Base-by-base conservation (phyloP, 1,140 invertebrate genomes). In the Gryon sp. region DNA sequence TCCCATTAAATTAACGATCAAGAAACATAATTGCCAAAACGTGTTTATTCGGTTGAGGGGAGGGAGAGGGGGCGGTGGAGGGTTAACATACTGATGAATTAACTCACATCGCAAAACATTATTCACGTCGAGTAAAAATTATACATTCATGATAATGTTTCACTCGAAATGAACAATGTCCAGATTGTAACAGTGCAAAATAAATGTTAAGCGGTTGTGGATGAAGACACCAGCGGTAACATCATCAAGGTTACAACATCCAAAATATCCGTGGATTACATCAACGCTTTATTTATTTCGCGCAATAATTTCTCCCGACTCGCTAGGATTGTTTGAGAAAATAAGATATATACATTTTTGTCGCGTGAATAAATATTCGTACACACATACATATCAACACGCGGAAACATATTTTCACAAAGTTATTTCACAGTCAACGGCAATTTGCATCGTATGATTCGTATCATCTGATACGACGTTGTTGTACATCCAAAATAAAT, bases 261-360 rank as follows among this genome's bases (percentile, higher is more conserved):
- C 59, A 45, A 73, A 73, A 73, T 63, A 63, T 73, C 68, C 14
- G 30, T 14, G 7, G 68, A 63, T 73, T 63, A 73, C 57, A 73
- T 73, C 68, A 57, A 73, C 57, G 40, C 41, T 73, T 63, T 63
- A 73, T 63, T 73, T 73, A 73, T 63, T 63, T 57, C 48, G 62
- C 68, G 18, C 22, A 32, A 46, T 34, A 28, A 63, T 43, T 69
- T 69, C 45, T 43, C 60, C 52, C 38, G 38, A 38, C n/a, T 53
- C 19, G 38, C 38, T 53, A 18, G 6, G 11, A 16, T 20, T 28
- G 30, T 41, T 41, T 41, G 20, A 41, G 22, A 55, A 55, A 53
- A 55, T 45, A 45, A 46, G 26, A 3, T 7, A 45, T 45, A 48
- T 16, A 11, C 36, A 55, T 26, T 55, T 24, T 55, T 55, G 18